A percentile compares a stretch with the other conserved stretches of the same genome.
Evolutionary conservation across 2,797 vertebrate species (phyloP).

Genomic region (Sphaeramia orbicularis): DNA sequence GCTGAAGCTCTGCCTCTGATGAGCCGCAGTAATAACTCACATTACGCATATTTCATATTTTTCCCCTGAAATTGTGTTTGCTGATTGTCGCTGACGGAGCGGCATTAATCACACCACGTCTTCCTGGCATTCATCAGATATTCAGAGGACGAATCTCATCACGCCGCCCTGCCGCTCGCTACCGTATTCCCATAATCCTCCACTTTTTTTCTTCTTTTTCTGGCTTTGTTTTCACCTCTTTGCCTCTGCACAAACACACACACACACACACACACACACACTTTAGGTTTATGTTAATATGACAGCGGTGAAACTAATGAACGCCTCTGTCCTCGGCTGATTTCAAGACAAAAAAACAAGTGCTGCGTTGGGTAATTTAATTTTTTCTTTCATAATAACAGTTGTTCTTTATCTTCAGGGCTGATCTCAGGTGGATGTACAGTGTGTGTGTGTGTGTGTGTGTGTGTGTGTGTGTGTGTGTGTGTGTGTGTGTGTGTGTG

Average conservation of each 20-base stretch:
- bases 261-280: neutral
- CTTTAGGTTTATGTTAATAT: slow-evolving; percentile 32
- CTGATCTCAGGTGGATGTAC: slow-evolving; percentile 10
- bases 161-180: slow-evolving; percentile 28
- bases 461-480: slow-evolving; percentile 1
- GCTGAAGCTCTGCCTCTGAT: slow-evolving; percentile 21
- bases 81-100: slow-evolving; percentile 29
- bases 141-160: slow-evolving; percentile 51
- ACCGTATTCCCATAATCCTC: slow-evolving; percentile 43
- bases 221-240: slow-evolving; percentile 11
- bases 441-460: slow-evolving; percentile 2
- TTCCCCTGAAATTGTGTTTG: slow-evolving; percentile 30
- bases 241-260: no score
- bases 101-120: slow-evolving; percentile 21
- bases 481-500: slow-evolving; percentile 5
- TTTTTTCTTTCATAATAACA: slow-evolving; percentile 40
- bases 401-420: slow-evolving; percentile 42
- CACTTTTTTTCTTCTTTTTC: no score
- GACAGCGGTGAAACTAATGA: slow-evolving; percentile 16
- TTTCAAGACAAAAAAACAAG: neutral
- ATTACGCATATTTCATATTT: slow-evolving; percentile 10
- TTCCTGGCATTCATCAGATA: slow-evolving; percentile 40
- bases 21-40: slow-evolving; percentile 5
- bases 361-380: slow-evolving; percentile 39
- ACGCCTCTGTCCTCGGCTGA: slow-evolving; percentile 9